Base-by-base conservation (phyloP, 2,797 vertebrate genomes). In the Erethizon dorsatum region DNA sequence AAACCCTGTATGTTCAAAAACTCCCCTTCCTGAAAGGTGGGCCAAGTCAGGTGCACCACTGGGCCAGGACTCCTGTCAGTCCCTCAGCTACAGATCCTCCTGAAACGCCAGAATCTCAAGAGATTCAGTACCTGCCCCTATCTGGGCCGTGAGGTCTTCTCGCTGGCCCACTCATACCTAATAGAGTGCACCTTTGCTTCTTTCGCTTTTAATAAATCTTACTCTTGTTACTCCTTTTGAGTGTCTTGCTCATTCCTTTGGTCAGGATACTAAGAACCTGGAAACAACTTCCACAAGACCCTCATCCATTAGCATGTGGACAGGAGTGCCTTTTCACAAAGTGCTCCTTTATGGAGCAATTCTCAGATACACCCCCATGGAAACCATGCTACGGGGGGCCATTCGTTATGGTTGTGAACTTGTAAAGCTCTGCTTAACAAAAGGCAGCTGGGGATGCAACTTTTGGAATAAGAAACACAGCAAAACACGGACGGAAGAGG, bases 381-480 rank as follows among this genome's bases (percentile, higher is more conserved):
- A 50, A 59, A 59, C 9, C 82, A 56, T 18, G 56, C 67, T 75
- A 20, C 14, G 24, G 75, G 15, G 14, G 33, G 80, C 12, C 15
- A 12, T 37, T 54, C 22, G 1, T 71, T 83, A n/a, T 13, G 37
- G 57, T 8, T 18, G 15, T 1, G 11, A 11, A 11, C 33, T 59
- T 45, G 73, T 2, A 15, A 14, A 71, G 4, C 2, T 33, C 63
- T 57, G 1, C 56, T n/a, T 28, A 50, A 24, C 79, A 41, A 63
- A 41, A 41, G 2, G 14, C 22, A 24, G 24, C 56, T n/a, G 6
- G n/a, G 59, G 14, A 12, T 2, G 2, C 9, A 10, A 63, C 61
- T 47, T 59, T 2, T n/a, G 50, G 20, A 10, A 45, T 0, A n/a
- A 14, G n/a, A 33, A 54, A 13, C 2, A 3, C 0, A 0, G 78